Base-by-base conservation (phyloP, 1,140 invertebrate genomes). In the Drosophila aff. region DNA sequence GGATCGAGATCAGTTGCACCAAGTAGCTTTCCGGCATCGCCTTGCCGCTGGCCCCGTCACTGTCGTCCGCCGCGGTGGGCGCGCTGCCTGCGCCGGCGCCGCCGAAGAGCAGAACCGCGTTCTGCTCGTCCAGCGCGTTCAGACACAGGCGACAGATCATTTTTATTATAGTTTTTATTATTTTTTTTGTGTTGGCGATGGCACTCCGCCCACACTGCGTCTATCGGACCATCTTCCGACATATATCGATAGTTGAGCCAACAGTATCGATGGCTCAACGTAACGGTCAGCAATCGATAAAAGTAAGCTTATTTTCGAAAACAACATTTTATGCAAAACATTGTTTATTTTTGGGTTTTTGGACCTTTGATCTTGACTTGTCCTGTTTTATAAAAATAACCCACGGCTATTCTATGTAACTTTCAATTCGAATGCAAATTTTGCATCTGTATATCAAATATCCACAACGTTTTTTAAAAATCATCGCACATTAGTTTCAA, bases 61-160 rank as follows among this genome's bases (percentile, higher is more conserved):
- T 59, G 61, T 79, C 65, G 13, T 59, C 60, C 28, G 69, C 23
- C 8, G 49, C 44, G 11, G 47, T 16, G 62, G 74, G 36, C 44
- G 59, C 62, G 58, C 55, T 79, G 55, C 50, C 52, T 28, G 53
- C 44, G 49, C 49, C 58, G 40, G 36, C 47, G 41, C 58, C 58
- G 36, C 72, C 64, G 65, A 91, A 90, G 23, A 91, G 67, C 47
- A 80, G 47, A 43, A 92, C 80, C 13, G 76, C 77, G 59, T 79
- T 79, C 60, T 92, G 80, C 68, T 81, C 81, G 55, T 80, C 71
- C 65, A 92, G 76, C 46, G 71, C 69, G 65, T 77, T 80, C 26
- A 92, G 76, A 66, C 90, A 92, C 75, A 92, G 72, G 43, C 90
- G 90, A 79, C 90, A 92, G 85, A 90, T 90, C 90, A 92, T 92